Base-by-base conservation (phyloP, 2,113 vertebrate species). In the Pluvianellus socialis region DNA sequence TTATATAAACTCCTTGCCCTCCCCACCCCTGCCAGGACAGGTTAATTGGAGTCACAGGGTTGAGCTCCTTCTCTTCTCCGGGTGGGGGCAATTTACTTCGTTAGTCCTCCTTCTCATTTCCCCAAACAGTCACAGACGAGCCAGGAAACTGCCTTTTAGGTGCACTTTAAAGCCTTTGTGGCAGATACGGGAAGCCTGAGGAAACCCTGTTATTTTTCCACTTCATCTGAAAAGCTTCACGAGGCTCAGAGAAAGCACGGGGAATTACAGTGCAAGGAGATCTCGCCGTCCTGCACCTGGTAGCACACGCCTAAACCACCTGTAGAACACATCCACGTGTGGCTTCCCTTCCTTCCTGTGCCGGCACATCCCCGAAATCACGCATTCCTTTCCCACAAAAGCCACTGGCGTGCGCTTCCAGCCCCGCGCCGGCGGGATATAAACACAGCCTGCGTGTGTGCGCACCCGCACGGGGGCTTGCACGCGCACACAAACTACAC, bases 311-410 rank as follows among this genome's bases (percentile, higher is more conserved):
- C 53, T 18, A 2, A 14, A 1, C 10, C 65, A 20, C 52, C 61
- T 18, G 28, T 1, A 2, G 21, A 22, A 10, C 30, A 19, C 23
- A 1, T 1, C 6, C 2, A 13, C 32, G 0, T 13, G 1, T 8
- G 10, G 45, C 32, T 61, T 27, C 84, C 33, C 10, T n/a, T n/a
- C 45, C 23, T 50, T 9, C 10, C 3, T 3, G 42, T 12, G 22
- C 81, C 27, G 26, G 16, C 27, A 2, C 18, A 13, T 1, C 14
- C 56, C 0, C 19, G 7, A 23, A 52, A 20, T 0, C 0, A 8
- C 28, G 1, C 2, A 0, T 14, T 24, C 1, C 0, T 26, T 9
- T 2, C 9, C 2, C 30, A 14, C n/a, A 14, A 2, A 9, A 5
- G 1, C 0, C 58, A 2, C 27, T 1, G 91, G 0, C 0, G 35